Evolutionary conservation across 2,888 invertebrate genomes (phyloP).

Genomic region (Melanostoma scalare): DNA sequence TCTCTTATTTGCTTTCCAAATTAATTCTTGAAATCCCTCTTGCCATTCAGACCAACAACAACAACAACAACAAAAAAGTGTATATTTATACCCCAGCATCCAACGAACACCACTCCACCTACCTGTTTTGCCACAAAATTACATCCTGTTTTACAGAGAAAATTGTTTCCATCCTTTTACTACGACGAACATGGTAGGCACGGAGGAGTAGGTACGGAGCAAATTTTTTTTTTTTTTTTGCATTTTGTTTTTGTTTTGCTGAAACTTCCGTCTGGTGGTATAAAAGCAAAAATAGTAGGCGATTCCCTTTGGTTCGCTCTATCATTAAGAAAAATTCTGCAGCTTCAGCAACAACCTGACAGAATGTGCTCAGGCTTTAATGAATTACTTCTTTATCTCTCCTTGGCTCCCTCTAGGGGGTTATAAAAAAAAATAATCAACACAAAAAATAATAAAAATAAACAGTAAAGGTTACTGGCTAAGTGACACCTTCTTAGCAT

Average conservation of each 20-base stretch:
- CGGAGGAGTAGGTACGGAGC: background rate
- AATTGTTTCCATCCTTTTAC: constrained; percentile 19
- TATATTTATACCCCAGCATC: background rate
- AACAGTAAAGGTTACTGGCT: constrained; percentile 21
- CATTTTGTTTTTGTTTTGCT: background rate
- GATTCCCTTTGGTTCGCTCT: constrained; percentile 37
- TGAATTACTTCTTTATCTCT: constrained; percentile 50
- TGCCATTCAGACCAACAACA: background rate
- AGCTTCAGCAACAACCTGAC: constrained; percentile 58
- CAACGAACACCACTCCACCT: background rate
- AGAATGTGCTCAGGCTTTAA: constrained; percentile 61
- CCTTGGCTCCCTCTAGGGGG: background rate
- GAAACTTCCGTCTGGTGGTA: background rate
- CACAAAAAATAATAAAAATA: constrained; percentile 12
- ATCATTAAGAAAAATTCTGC: constrained; percentile 47
- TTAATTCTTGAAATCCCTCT: constrained; percentile 48
- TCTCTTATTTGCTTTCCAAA: constrained; percentile 60
- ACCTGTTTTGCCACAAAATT: constrained; percentile 35
- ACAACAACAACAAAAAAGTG: background rate
- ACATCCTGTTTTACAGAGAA: constrained; percentile 35
- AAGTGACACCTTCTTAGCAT: constrained; percentile 28
- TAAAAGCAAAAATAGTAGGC: constrained; percentile 5
- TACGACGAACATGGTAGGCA: background rate
- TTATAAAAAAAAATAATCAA: constrained; percentile 22
- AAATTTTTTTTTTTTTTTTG: background rate